phyloP scores from a whole-genome alignment of 2,113 vertebrate species.

The Pitta sordida region DNA sequence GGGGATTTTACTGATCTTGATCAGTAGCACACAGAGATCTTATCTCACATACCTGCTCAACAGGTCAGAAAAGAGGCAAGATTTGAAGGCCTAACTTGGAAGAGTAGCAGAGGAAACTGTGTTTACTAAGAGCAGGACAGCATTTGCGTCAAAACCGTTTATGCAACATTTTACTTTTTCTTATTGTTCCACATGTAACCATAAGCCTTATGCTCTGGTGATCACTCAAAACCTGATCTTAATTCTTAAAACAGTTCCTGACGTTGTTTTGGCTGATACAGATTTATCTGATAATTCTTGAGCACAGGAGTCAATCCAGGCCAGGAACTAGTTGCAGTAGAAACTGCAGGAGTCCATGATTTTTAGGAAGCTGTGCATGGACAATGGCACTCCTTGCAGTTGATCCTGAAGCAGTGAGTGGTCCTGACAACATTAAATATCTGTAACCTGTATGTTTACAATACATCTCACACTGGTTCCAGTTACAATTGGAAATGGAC shows the following conservation, averaged over 20 bases:
- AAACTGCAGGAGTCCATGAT: not conserved
- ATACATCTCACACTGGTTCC: not conserved
- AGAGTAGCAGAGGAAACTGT: not conserved
- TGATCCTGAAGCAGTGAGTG: not conserved
- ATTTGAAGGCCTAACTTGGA: not conserved
- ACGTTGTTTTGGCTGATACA: not conserved
- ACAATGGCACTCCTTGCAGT: not conserved
- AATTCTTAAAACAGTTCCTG: not conserved
- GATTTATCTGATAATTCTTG: not conserved
- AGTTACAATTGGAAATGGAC: not conserved
- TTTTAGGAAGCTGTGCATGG: not conserved
- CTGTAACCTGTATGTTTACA: not conserved
- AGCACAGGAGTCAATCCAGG: not conserved
- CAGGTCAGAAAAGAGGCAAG: not conserved
- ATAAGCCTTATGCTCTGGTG: not conserved
- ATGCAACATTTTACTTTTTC: not conserved
- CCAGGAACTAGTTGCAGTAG: not conserved
- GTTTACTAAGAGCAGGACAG: not conserved
- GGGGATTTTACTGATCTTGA: not conserved
- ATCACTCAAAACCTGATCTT: not conserved
- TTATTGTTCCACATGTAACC: not conserved
- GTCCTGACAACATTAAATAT: not conserved
- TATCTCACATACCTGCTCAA: not conserved
- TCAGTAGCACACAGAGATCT: not conserved
- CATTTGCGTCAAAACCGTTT: slow-evolving; percentile 6